These are phyloP conservation scores for Coremacera marginata DNA, from an alignment of 2,888 invertebrate species.

Conservation along the genomic window DNA sequence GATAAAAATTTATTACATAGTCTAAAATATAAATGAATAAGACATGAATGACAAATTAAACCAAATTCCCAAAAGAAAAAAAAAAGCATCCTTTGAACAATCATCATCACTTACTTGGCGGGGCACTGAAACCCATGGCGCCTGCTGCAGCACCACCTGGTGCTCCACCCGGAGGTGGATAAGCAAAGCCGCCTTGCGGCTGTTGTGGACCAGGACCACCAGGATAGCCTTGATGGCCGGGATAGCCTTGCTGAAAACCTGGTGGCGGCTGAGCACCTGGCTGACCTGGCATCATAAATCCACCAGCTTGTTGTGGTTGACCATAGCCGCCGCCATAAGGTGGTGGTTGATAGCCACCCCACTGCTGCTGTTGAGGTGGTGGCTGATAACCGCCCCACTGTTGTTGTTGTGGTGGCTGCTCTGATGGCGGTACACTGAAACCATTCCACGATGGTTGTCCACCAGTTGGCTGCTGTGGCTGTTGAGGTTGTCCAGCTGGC, in stretches of 20 bases:
- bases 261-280: slow-evolving; percentile 34
- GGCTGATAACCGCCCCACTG: slow-evolving; percentile 40
- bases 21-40: too few relatives aligned
- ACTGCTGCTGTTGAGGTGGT: slow-evolving; percentile 20
- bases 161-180: slow-evolving; percentile 44
- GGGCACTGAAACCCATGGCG: slow-evolving; percentile 65
- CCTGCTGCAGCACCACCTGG: slow-evolving; percentile 47
- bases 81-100: too few relatives aligned
- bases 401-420: slow-evolving; percentile 36
- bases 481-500: slow-evolving; percentile 41
- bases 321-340: slow-evolving; percentile 41
- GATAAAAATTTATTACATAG: too few relatives aligned
- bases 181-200: slow-evolving; percentile 42
- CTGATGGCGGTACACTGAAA: slow-evolving; percentile 61
- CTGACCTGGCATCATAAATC: slow-evolving; percentile 46
- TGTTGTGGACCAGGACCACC: slow-evolving; percentile 36
- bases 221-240: slow-evolving; percentile 35
- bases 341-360: slow-evolving; percentile 47
- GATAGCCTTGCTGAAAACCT: slow-evolving; percentile 40
- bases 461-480: slow-evolving; percentile 34
- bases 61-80: too few relatives aligned
- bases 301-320: slow-evolving; percentile 43
- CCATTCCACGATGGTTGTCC: slow-evolving; percentile 58
- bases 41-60: too few relatives aligned
- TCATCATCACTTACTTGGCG: slow-evolving; percentile 64